Evolutionary conservation across 2,113 vertebrate species (phyloP).

Genomic region (Chitala chitala): DNA sequence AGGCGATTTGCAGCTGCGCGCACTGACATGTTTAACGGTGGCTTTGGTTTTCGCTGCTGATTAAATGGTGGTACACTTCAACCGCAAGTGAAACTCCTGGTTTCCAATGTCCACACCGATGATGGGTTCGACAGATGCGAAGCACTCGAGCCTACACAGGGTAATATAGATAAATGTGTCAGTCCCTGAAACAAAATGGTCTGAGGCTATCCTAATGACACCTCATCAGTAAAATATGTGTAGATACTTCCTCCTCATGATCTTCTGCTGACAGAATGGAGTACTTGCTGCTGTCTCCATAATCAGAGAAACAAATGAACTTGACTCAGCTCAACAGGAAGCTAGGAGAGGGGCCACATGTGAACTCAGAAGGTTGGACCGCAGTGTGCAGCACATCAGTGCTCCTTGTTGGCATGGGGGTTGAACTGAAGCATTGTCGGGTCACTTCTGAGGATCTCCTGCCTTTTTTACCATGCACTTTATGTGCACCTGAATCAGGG

Average conservation of each 20-base stretch:
- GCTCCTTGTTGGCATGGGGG: too few species aligned
- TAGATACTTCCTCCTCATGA: background rate
- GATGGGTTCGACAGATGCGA: background rate
- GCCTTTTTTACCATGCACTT: background rate
- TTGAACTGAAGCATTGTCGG: too few species aligned
- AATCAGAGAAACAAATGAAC: background rate
- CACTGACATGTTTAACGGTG: too few species aligned
- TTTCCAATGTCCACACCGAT: background rate
- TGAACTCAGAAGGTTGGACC: too few species aligned
- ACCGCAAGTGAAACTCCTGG: background rate
- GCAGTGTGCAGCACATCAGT: background rate
- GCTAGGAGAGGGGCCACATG: background rate
- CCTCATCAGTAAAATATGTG: background rate
- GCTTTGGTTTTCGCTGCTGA: background rate
- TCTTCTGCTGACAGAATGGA: background rate
- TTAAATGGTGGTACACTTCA: background rate
- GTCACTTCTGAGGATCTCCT: background rate
- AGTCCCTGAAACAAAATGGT: background rate
- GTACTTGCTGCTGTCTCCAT: background rate
- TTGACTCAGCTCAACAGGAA: background rate
- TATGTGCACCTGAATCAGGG: conserved; percentile 16
- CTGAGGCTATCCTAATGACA: background rate
- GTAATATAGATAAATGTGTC: background rate
- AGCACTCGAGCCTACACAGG: background rate
- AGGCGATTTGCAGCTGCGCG: background rate